Percentiles rank a stretch among this genome's conserved stretches.
phyloP scores from a whole-genome alignment of 2,888 invertebrate genomes.

The Drosophila flavopinicola region DNA sequence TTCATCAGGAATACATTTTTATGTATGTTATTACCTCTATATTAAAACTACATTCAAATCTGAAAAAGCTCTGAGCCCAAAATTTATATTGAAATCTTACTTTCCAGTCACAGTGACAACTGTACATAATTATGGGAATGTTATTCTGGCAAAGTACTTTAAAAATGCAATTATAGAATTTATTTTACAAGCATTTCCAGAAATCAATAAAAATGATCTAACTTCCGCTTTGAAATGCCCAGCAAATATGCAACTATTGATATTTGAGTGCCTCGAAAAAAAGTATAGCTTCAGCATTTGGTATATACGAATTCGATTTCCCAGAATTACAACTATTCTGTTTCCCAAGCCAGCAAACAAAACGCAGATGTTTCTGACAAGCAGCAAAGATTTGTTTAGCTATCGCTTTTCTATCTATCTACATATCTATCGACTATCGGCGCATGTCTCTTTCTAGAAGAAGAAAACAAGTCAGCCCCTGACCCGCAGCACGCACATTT shows the following conservation, averaged over 20 bases:
- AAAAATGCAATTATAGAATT: too few relatives aligned
- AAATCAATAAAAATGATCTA: not conserved
- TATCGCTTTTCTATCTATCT: slow-evolving; percentile 1
- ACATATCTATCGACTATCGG: slow-evolving; percentile 3
- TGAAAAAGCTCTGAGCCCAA: too few relatives aligned
- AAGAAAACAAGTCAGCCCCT: slow-evolving; percentile 26
- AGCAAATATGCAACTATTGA: not conserved
- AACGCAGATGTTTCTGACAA: slow-evolving; percentile 4
- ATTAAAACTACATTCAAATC: too few relatives aligned
- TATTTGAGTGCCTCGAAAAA: not conserved
- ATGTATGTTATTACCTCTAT: too few relatives aligned
- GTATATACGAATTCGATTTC: slow-evolving; percentile 13
- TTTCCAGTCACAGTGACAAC: too few relatives aligned
- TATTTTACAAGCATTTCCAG: not conserved
- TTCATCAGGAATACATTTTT: too few relatives aligned
- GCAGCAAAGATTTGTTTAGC: not conserved
- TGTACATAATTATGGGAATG: too few relatives aligned
- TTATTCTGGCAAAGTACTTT: too few relatives aligned
- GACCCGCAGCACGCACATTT: slow-evolving; percentile 40
- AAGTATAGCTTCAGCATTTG: too few relatives aligned
- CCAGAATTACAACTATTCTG: slow-evolving; percentile 11
- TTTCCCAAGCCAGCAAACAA: not conserved
- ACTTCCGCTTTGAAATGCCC: too few relatives aligned
- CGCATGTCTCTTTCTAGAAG: slow-evolving; percentile 11
- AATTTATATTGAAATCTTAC: too few relatives aligned